Evolutionary conservation across 1,140 invertebrate genomes (phyloP), one percentile per base, ranked within the genome.

Genomic region (Drosophila lowei): DNA sequence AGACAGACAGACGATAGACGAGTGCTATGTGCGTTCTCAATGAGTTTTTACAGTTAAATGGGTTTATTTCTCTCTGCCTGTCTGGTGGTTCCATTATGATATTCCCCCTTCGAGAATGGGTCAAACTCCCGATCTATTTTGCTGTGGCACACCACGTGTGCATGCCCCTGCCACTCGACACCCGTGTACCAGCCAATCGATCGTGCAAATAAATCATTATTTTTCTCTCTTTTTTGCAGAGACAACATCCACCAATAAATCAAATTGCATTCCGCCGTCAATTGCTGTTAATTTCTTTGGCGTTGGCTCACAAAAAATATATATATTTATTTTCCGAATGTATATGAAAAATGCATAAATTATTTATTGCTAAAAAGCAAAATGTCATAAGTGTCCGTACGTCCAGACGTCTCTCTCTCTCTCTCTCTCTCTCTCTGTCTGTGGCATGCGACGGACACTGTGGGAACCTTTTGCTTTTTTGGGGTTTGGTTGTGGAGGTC

Each of bases 291-390:
- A 75, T 75, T 75, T 75, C 70, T 73, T 73, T 65, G 70, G 52
- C 70, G 70, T 43, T 74, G 71, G 53, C 34, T 38, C 30, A 30
- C 30, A 30, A 16, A 28, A 66, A 66, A 73, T 64, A 49, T 46
- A 55, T 43, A 44, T 25, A 55, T 71, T 42, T 21, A 46, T 50
- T 43, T 56, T 48, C 18, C 42, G 34, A 30, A 43, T 44, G 25
- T 70, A 23, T 54, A 28, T 54, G 41, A 56, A 74, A 74, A 74
- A 75, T 75, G 62, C 72, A 75, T 75, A 75, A 75, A 75, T 75
- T 75, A 75, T 75, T 75, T 75, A 75, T 75, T 74, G 62, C 71
- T 67, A 75, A 75, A 75, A 75, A 75, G 61, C 72, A 74, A 74
- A 75, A 75, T 75, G 72, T 75, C 72, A 74, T 74, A 74, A 75